These are phyloP conservation scores for Aphelinus atriplicis DNA, from an alignment of 1,140 invertebrate genomes.

Conservation along the genomic window DNA sequence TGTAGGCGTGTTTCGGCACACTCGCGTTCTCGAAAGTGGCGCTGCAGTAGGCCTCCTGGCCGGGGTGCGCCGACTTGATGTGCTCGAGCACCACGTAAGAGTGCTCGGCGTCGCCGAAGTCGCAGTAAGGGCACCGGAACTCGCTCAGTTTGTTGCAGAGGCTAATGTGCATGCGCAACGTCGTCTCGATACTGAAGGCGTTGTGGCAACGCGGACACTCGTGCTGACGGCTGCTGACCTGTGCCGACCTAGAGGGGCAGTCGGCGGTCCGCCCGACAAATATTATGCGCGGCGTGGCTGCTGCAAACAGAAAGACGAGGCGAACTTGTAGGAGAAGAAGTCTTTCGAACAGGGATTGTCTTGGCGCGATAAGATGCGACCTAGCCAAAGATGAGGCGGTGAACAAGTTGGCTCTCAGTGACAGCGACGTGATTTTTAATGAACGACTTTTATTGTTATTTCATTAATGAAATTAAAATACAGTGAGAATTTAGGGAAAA, in stretches of 20 bases:
- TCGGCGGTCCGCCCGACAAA: too few species aligned
- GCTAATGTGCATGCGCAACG: neutral
- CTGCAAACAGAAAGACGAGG: neutral
- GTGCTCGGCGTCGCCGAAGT: neutral
- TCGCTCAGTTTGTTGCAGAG: neutral
- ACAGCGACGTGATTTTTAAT: too few species aligned
- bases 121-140: neutral
- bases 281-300: neutral
- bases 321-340: too few species aligned
- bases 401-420: too few species aligned
- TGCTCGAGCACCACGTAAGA: conserved; percentile 13
- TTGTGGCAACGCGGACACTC: conserved; percentile 5
- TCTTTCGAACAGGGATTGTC: too few species aligned
- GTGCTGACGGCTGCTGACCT: neutral
- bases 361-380: too few species aligned
- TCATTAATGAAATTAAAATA: too few species aligned
- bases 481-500: too few species aligned
- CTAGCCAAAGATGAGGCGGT: too few species aligned
- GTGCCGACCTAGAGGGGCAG: too few species aligned
- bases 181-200: neutral
- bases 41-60: neutral
- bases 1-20: neutral
- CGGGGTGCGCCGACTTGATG: neutral
- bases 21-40: neutral
- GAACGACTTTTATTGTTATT: too few species aligned